phyloP scores from a whole-genome alignment of 1,140 invertebrate species.

The Chelonus insularis region DNA sequence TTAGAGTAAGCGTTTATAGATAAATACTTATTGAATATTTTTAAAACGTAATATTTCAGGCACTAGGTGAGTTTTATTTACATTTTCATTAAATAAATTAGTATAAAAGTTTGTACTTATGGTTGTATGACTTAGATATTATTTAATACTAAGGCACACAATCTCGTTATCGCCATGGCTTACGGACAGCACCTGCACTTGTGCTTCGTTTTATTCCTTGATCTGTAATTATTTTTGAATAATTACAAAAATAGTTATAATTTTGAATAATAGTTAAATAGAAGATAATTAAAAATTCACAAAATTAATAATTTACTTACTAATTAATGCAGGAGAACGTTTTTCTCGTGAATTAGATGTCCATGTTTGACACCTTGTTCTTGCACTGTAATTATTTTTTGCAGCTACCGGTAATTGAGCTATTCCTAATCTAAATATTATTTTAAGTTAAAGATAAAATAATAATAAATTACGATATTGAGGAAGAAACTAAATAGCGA shows the following conservation, averaged over 20 bases:
- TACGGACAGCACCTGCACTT: conserved; percentile 24
- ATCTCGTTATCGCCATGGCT: conserved; percentile 22
- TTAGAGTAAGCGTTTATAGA: not conserved
- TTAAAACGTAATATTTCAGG: not conserved
- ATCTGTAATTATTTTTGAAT: conserved; percentile 10
- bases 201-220: conserved; percentile 17
- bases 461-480: conserved; percentile 3
- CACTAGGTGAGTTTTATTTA: conserved; percentile 8
- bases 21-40: not conserved
- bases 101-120: conserved; percentile 12
- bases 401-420: conserved; percentile 29
- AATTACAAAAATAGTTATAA: not conserved
- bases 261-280: not conserved
- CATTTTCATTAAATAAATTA: not conserved
- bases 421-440: conserved; percentile 38
- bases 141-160: conserved; percentile 18
- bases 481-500: not conserved
- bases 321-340: conserved; percentile 43
- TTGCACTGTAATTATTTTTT: conserved; percentile 31
- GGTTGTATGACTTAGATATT: not conserved
- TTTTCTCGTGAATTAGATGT: conserved; percentile 50
- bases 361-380: conserved; percentile 57
- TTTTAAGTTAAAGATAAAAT: conserved; percentile 1
- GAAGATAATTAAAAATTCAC: not conserved
- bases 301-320: conserved; percentile 36